Conservation (phyloP, 2,888 invertebrate species). For the Eumerus sabulonum region DNA sequence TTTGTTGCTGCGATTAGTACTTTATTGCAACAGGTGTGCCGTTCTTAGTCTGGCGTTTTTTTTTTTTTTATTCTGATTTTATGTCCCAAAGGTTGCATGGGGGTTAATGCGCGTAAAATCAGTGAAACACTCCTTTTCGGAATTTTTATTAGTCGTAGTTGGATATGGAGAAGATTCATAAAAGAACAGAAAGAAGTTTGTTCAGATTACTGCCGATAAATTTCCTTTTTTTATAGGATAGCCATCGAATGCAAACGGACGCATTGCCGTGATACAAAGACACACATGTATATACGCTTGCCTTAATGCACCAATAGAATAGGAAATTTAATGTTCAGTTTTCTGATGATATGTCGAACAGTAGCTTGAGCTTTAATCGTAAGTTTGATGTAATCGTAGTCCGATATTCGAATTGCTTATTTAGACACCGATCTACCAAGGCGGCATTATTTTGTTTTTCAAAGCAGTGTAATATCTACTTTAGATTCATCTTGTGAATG, state of each 20-base stretch:
- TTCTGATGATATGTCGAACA: slow-evolving; percentile 4
- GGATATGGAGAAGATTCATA: slow-evolving; percentile 18
- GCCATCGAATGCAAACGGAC: slow-evolving; percentile 3
- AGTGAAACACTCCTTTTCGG: slow-evolving; percentile 41
- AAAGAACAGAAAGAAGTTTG: slow-evolving; percentile 30
- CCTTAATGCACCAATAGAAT: neutral
- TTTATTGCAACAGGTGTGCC: slow-evolving; percentile 53
- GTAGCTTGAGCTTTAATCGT: slow-evolving; percentile 10
- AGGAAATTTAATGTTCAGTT: slow-evolving; percentile 5
- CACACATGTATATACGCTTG: too few relatives aligned
- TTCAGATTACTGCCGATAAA: slow-evolving; percentile 12
- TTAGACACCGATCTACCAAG: too few relatives aligned
- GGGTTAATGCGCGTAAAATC: slow-evolving; percentile 46
- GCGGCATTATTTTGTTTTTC: too few relatives aligned
- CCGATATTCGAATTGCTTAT: too few relatives aligned
- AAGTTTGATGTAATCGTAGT: neutral
- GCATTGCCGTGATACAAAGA: too few relatives aligned
- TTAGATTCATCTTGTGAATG: too few relatives aligned
- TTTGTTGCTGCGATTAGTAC: neutral
- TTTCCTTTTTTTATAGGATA: slow-evolving; percentile 21
- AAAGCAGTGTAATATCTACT: too few relatives aligned
- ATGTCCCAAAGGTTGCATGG: slow-evolving; percentile 23
- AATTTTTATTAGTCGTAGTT: slow-evolving; percentile 24
- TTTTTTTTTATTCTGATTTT: slow-evolving; percentile 19
- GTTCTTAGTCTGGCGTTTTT: slow-evolving; percentile 18